A percentile compares a stretch with the other conserved stretches of the same genome.
Conservation (phyloP, 92 coral and sea anemone genomes). For the Zoanthus gigantus region DNA sequence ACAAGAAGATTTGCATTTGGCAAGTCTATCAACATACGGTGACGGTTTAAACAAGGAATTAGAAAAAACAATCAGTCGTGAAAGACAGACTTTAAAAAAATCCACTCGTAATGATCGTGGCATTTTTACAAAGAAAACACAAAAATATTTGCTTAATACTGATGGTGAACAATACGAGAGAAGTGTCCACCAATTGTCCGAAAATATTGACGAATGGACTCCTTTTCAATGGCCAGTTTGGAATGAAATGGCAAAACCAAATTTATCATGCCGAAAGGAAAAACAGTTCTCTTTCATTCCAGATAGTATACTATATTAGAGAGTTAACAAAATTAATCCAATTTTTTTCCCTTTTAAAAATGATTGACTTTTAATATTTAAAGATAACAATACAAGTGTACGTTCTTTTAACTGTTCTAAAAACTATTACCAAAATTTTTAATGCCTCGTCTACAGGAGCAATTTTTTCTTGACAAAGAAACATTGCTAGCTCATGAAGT, state of each 20-base stretch:
- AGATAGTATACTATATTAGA: conserved; percentile 77
- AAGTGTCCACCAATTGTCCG: conserved; percentile 74
- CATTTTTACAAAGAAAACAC: background rate
- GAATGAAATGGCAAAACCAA: conserved; percentile 42
- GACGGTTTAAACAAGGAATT: background rate
- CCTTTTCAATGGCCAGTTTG: conserved; percentile 66
- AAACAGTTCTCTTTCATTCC: conserved; percentile 67
- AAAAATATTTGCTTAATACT: conserved; percentile 25
- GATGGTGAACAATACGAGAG: conserved; percentile 12
- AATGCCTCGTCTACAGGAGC: no score
- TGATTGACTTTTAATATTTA: no score
- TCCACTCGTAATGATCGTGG: background rate
- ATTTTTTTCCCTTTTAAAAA: no score
- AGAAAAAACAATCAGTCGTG: background rate
- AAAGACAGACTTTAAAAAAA: background rate
- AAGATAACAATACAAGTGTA: no score
- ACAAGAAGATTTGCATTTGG: conserved; percentile 16
- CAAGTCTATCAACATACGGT: background rate
- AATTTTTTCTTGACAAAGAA: no score
- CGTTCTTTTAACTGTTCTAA: no score
- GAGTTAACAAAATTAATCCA: background rate
- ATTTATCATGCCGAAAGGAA: conserved; percentile 27
- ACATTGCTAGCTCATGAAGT: no score
- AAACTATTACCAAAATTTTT: no score
- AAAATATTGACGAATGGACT: conserved; percentile 68